Percentiles rank a stretch among this genome's conserved stretches.
Conservation (phyloP, 2,888 invertebrate species). For the Strigamia transsilvanica region DNA sequence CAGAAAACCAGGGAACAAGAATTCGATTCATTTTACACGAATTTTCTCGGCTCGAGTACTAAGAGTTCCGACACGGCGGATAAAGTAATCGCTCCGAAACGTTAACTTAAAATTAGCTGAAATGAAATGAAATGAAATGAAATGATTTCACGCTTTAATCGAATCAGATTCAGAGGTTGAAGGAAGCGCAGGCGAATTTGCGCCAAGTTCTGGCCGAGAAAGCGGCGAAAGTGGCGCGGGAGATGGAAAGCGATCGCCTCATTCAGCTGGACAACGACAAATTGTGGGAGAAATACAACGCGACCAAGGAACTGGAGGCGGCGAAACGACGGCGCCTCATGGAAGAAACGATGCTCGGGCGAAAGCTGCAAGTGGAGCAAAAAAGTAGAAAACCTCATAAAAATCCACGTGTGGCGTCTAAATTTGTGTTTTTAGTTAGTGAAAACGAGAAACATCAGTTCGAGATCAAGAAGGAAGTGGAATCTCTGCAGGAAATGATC, state of each 20-base stretch:
- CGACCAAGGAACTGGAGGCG: neutral
- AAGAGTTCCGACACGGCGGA: neutral
- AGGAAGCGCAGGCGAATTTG: neutral
- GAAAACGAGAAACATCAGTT: neutral
- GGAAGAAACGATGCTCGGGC: neutral
- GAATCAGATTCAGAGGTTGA: neutral
- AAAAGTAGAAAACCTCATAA: too few species aligned
- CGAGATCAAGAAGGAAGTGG: slow-evolving; percentile 3
- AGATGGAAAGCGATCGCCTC: neutral
- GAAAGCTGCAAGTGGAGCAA: neutral
- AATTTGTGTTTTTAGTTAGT: neutral
- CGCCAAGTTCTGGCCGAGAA: neutral
- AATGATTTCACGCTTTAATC: too few species aligned
- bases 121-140: too few species aligned
- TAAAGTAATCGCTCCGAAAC: too few species aligned
- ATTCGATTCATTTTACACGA: neutral
- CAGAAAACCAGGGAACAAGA: neutral
- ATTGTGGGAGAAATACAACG: neutral
- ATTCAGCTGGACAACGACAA: neutral
- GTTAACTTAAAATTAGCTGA: too few species aligned
- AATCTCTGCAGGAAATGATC: neutral
- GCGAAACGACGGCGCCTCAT: neutral
- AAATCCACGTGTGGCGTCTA: too few species aligned
- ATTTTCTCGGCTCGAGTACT: neutral
- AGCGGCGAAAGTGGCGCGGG: neutral